A percentile compares a stretch with the other conserved stretches of the same genome.
phyloP scores from a whole-genome alignment of 2,113 vertebrate species.

The Callospermophilus lateralis region DNA sequence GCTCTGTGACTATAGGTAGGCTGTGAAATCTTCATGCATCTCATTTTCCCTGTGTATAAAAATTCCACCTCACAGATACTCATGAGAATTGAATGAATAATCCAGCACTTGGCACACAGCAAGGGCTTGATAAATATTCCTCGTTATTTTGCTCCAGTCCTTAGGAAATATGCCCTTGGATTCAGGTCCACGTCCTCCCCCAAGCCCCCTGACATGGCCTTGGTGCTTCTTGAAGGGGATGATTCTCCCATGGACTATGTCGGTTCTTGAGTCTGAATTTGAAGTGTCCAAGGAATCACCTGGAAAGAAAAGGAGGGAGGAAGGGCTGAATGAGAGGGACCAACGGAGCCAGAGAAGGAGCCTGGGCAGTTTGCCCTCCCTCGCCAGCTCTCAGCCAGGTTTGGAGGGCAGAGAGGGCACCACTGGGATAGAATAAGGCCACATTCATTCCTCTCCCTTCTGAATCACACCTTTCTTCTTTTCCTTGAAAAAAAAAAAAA shows the following conservation, averaged over 20 bases:
- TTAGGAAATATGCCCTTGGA: neutral
- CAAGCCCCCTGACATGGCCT: neutral
- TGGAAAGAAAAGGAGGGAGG: neutral
- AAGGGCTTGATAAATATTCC: neutral
- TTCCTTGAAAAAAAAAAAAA: too few species aligned
- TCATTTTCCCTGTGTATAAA: neutral
- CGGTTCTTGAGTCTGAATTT: neutral
- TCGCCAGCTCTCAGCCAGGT: neutral
- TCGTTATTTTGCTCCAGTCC: neutral
- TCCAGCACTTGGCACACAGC: neutral
- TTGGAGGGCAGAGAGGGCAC: neutral
- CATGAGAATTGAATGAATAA: neutral
- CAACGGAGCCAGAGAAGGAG: neutral
- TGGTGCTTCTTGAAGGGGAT: slow-evolving; percentile 13
- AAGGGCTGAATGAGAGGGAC: neutral
- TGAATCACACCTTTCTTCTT: accelerated
- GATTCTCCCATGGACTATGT: neutral
- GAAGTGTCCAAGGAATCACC: neutral
- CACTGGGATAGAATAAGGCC: neutral
- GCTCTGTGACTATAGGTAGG: neutral
- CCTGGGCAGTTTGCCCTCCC: too few species aligned
- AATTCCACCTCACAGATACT: neutral
- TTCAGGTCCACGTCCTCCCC: slow-evolving; percentile 34
- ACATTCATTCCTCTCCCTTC: neutral
- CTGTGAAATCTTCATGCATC: too few species aligned